Percentiles rank a stretch among this genome's conserved stretches.
Evolutionary conservation across 2,113 vertebrate genomes (phyloP).

Genomic region (Larimichthys crocea): DNA sequence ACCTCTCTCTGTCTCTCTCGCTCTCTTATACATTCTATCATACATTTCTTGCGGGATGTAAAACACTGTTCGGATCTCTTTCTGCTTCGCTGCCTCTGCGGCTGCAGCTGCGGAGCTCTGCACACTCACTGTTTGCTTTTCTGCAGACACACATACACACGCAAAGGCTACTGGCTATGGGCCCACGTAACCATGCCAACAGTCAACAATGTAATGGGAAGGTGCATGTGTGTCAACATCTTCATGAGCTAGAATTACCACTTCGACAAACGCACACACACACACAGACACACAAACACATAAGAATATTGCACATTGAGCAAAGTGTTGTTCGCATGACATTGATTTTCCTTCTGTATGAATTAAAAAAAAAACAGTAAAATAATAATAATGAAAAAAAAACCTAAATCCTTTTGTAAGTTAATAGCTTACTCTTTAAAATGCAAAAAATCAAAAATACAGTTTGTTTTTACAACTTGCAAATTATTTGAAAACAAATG

Average conservation of each 20-base stretch:
- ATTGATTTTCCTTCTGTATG: background rate
- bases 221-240: slow-evolving; percentile 59
- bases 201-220: slow-evolving; percentile 58
- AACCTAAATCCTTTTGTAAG: background rate
- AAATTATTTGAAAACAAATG: background rate
- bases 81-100: slow-evolving; percentile 32
- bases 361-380: background rate
- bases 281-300: background rate
- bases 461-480: background rate
- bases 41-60: slow-evolving; percentile 35
- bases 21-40: background rate
- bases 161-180: slow-evolving; percentile 40
- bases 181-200: slow-evolving; percentile 64
- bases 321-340: background rate
- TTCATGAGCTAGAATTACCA: slow-evolving; percentile 57
- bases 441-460: background rate
- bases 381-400: background rate
- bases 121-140: slow-evolving; percentile 52
- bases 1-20: background rate
- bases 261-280: background rate
- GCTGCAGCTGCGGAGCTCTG: slow-evolving; percentile 35
- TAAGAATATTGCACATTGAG: background rate
- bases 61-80: slow-evolving; percentile 45
- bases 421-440: background rate
- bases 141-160: slow-evolving; percentile 7